phyloP scores from a whole-genome alignment of 2,113 vertebrate genomes.

The Aleadryas rufinucha region DNA sequence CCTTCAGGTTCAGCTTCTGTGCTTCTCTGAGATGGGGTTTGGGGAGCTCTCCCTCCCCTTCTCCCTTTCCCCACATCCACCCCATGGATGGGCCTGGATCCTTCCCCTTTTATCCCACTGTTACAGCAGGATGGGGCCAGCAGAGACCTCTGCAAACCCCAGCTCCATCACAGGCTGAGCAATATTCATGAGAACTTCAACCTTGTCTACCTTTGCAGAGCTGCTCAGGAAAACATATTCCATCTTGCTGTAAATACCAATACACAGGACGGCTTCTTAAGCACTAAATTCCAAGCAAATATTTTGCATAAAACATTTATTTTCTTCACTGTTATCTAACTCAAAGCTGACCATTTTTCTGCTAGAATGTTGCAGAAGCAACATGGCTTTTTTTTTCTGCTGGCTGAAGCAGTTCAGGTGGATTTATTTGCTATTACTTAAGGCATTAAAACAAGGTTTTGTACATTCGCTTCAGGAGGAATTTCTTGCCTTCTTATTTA shows the following conservation, averaged over 20 bases:
- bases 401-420: background rate
- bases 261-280: background rate
- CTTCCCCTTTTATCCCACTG: accelerated
- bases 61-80: background rate
- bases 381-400: background rate
- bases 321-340: background rate
- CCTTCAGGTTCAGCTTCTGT: background rate
- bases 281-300: background rate
- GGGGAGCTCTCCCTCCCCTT: too few relatives aligned
- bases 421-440: conserved; percentile 7
- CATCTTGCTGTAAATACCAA: background rate
- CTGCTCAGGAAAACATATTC: background rate
- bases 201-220: background rate
- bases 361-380: background rate
- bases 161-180: background rate
- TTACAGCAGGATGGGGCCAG: background rate
- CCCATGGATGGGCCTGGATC: background rate
- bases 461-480: background rate
- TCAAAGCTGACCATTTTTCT: background rate
- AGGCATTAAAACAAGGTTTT: background rate
- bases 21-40: background rate
- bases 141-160: background rate
- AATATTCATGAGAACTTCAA: background rate
- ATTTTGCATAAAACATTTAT: conserved; percentile 12
- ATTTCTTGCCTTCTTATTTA: background rate